Evolutionary conservation across 64 coral and sea anemone genomes (phyloP).

Genomic region (Platygyra sinensis): DNA sequence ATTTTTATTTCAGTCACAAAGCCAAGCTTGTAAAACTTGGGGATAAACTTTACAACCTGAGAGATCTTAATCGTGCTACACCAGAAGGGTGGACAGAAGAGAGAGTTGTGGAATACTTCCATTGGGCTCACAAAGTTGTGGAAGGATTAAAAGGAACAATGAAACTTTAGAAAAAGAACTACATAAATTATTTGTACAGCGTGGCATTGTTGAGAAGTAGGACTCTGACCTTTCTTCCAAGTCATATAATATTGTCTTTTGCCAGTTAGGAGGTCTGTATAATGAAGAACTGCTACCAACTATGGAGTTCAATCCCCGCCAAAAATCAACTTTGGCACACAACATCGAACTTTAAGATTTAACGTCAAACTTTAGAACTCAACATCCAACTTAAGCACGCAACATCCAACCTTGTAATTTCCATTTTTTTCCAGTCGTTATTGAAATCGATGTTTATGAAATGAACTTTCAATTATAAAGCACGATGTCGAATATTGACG

Average conservation of each 20-base stretch:
- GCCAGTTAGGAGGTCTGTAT: no score
- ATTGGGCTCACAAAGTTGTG: constrained; percentile 37
- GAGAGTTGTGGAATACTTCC: constrained; percentile 39
- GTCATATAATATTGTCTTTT: neutral
- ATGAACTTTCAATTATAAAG: no score
- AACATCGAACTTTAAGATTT: no score
- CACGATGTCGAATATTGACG: no score
- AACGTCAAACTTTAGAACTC: no score
- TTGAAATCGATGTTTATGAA: no score
- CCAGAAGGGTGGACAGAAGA: constrained; percentile 53
- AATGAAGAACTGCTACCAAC: no score
- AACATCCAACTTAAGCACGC: no score
- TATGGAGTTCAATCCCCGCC: no score
- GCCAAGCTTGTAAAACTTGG: constrained; percentile 58
- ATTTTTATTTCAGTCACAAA: constrained; percentile 43
- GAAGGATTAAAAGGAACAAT: constrained; percentile 55
- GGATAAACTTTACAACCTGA: constrained; percentile 50
- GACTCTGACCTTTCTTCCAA: neutral
- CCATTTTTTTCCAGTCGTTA: no score
- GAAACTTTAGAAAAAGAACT: constrained; percentile 30
- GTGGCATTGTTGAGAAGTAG: neutral
- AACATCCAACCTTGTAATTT: no score
- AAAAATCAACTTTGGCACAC: no score
- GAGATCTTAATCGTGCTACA: constrained; percentile 47
- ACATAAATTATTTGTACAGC: constrained; percentile 15